Evolutionary conservation across 2,888 invertebrate genomes (phyloP), one percentile per base, ranked within the genome.

Genomic region (Agrotis exclamationis): DNA sequence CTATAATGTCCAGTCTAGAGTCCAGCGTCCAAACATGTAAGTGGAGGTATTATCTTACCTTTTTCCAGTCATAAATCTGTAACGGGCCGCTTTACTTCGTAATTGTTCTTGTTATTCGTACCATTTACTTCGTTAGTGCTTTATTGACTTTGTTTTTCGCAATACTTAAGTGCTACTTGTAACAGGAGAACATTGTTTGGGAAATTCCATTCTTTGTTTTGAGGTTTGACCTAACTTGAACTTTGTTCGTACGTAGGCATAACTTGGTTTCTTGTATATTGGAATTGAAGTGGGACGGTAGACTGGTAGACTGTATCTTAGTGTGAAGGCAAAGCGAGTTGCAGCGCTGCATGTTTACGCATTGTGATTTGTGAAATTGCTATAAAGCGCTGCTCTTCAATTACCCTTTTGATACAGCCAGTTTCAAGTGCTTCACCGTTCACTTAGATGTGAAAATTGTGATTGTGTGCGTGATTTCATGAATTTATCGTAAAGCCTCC

Each of bases 51-150:
- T 75, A 60, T 69, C 80, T 69, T 63, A 68, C 69, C 53, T 80
- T 79, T 80, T 77, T 76, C 67, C 62, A 72, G 70, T 82, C 84
- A 86, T 88, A 89, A 90, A 89, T 87, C 83, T 83, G 74, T 71
- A 84, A 83, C 84, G 71, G 80, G 72, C 80, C 81, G 84, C 83
- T 88, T 87, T 86, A 69, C 67, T 77, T 76, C 74, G 83, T 89
- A 87, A 89, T 88, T 88, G 87, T 80, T 88, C 82, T 86, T 85
- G 86, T 90, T 88, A 80, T 85, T 82, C 79, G 76, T 74, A 69
- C 73, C 78, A 84, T 77, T 86, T 81, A 82, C 80, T 83, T 79
- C 68, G 74, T 71, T 76, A 74, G 78, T 67, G 76, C 44, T 80
- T 79, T 78, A 85, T 84, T 80, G 80, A 73, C 76, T 78, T 85